phyloP scores from a whole-genome alignment of 92 coral and sea anemone genomes.

The Phenganax subtilis region DNA sequence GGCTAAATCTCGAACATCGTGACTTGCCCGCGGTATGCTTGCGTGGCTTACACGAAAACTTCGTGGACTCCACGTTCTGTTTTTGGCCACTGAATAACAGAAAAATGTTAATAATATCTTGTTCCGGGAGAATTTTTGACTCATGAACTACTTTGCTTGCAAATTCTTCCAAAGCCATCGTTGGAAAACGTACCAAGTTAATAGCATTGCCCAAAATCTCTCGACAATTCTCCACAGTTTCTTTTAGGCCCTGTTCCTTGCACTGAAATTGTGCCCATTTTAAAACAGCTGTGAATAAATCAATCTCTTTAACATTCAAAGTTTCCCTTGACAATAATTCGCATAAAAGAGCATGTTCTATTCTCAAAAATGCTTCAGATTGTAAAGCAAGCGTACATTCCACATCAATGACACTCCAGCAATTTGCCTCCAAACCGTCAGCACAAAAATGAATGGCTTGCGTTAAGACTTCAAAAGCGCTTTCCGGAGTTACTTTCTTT shows the following conservation, averaged over 20 bases:
- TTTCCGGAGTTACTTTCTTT: conserved; percentile 23
- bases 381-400: conserved; percentile 16
- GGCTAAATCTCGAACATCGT: conserved; percentile 31
- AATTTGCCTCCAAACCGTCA: conserved; percentile 19
- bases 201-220: conserved; percentile 21
- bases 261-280: conserved; percentile 25
- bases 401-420: conserved; percentile 25
- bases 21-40: conserved; percentile 27
- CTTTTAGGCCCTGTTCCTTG: conserved; percentile 6
- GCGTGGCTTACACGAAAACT: conserved; percentile 34
- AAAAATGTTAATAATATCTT: conserved; percentile 24
- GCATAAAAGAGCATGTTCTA: conserved; percentile 28
- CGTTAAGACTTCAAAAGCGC: conserved; percentile 18
- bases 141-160: conserved; percentile 25
- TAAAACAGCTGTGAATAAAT: conserved; percentile 14
- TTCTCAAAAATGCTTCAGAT: conserved; percentile 29
- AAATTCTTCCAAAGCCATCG: conserved; percentile 29
- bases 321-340: conserved; percentile 31
- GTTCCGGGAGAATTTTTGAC: conserved; percentile 15
- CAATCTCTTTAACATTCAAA: conserved; percentile 29
- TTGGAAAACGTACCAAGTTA: conserved; percentile 29
- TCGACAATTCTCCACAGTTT: conserved; percentile 17
- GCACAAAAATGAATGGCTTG: conserved; percentile 38
- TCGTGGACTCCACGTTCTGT: conserved; percentile 5
- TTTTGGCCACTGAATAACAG: conserved; percentile 25